A percentile compares a stretch with the other conserved stretches of the same genome.
Conservation (phyloP, 2,113 vertebrate species). For the Nothoprocta pentlandii region DNA sequence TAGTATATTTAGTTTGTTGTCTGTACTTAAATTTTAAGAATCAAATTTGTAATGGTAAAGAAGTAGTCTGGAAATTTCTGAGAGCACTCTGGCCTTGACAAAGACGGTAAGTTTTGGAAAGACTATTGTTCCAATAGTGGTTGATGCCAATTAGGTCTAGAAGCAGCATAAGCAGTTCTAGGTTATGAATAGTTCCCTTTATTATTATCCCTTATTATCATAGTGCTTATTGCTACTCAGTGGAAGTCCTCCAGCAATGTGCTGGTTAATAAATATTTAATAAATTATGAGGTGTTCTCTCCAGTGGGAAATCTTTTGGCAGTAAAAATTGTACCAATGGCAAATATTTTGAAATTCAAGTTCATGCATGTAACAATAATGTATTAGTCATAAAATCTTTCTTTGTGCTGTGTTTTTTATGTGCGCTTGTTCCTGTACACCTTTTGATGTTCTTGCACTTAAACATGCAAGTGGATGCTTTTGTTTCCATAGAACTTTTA, state of each 20-base stretch:
- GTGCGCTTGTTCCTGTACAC: background rate
- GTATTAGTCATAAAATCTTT: background rate
- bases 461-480: background rate
- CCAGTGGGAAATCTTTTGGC: background rate
- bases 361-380: background rate
- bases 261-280: background rate
- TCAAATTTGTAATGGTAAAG: background rate
- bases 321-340: background rate
- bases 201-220: background rate
- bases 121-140: background rate
- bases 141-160: background rate
- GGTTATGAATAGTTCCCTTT: background rate
- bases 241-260: background rate
- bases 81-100: background rate
- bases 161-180: background rate
- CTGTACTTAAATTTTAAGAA: background rate
- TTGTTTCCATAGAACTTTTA: accelerated
- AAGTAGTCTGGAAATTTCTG: background rate
- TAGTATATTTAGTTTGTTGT: background rate
- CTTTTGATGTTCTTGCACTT: background rate
- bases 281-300: background rate
- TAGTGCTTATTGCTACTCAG: accelerated
- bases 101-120: background rate
- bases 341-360: background rate
- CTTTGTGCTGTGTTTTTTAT: background rate